Percentiles rank a stretch among this genome's conserved stretches.
Evolutionary conservation across 2,888 invertebrate genomes (phyloP).

Genomic region (Meandrusa payeni): DNA sequence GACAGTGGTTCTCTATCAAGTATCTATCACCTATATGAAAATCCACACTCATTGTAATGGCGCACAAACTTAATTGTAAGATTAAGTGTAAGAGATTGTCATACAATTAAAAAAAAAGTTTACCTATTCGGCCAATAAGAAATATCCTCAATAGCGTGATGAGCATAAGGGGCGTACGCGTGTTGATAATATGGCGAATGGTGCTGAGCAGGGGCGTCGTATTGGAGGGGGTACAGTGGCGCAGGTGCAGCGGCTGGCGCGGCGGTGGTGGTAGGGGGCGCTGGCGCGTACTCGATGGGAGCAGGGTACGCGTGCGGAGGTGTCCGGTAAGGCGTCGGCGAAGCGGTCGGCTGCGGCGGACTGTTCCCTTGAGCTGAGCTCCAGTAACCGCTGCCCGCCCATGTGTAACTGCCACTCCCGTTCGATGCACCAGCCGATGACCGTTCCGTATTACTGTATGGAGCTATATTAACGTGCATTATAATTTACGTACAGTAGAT

Average conservation of each 20-base stretch:
- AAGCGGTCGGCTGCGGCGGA: constrained; percentile 63
- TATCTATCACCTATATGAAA: no score
- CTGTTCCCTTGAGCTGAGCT: constrained; percentile 60
- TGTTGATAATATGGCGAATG: constrained; percentile 73
- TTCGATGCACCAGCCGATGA: constrained; percentile 53
- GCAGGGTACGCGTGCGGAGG: constrained; percentile 71
- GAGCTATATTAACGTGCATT: no score
- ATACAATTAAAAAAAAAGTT: constrained; percentile 5
- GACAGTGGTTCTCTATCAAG: no score
- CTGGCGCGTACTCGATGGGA: constrained; percentile 63
- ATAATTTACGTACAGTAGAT: no score
- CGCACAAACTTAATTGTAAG: no score
- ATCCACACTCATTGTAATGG: no score
- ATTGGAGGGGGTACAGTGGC: constrained; percentile 67
- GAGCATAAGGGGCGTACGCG: constrained; percentile 71
- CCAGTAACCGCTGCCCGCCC: constrained; percentile 70
- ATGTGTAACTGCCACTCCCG: constrained; percentile 62
- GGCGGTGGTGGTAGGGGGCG: constrained; percentile 51
- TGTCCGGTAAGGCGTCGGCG: constrained; percentile 68
- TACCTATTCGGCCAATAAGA: constrained; percentile 77
- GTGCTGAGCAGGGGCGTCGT: constrained; percentile 64
- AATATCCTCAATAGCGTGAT: constrained; percentile 73
- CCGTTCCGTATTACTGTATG: constrained; percentile 63
- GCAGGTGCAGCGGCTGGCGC: constrained; percentile 57
- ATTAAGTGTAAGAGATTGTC: no score